These are phyloP conservation scores for Agrotis exclamationis DNA, from an alignment of 2,888 invertebrate species.

Conservation along the genomic window DNA sequence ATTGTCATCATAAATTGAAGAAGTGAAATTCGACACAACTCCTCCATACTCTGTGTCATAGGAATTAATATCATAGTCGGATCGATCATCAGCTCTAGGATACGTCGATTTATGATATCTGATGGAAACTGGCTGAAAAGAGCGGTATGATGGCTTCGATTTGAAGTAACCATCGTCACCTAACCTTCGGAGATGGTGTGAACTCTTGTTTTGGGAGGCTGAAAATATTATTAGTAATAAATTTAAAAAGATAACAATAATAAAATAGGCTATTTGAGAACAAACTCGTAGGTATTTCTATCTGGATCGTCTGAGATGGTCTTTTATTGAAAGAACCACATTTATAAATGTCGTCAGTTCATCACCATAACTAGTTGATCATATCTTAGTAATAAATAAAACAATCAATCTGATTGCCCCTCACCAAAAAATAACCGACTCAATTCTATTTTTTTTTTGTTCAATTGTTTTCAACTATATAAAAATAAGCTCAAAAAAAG, in stretches of 20 bases:
- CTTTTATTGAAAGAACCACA: too few relatives aligned
- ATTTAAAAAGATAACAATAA: too few relatives aligned
- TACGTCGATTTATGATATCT: constrained; percentile 82
- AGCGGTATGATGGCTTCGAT: constrained; percentile 81
- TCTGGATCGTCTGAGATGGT: too few relatives aligned
- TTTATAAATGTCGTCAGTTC: not conserved
- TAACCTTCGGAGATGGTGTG: constrained; percentile 76
- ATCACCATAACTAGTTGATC: too few relatives aligned
- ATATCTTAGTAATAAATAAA: not conserved
- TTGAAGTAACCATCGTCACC: constrained; percentile 79
- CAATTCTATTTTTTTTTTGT: not conserved
- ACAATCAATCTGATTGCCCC: not conserved
- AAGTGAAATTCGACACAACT: constrained; percentile 88
- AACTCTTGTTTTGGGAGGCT: constrained; percentile 74
- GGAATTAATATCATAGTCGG: constrained; percentile 86
- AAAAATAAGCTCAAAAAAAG: not conserved
- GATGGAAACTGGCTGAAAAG: constrained; percentile 83
- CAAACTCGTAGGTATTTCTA: too few relatives aligned
- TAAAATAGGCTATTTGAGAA: too few relatives aligned
- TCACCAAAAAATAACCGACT: not conserved
- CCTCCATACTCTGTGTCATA: constrained; percentile 88
- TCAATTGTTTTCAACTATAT: not conserved
- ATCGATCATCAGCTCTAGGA: constrained; percentile 80
- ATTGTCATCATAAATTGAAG: constrained; percentile 88
- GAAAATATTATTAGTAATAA: constrained; percentile 52